Evolutionary conservation across 2,888 invertebrate species (phyloP).

Genomic region (Eupithecia abbreviata): DNA sequence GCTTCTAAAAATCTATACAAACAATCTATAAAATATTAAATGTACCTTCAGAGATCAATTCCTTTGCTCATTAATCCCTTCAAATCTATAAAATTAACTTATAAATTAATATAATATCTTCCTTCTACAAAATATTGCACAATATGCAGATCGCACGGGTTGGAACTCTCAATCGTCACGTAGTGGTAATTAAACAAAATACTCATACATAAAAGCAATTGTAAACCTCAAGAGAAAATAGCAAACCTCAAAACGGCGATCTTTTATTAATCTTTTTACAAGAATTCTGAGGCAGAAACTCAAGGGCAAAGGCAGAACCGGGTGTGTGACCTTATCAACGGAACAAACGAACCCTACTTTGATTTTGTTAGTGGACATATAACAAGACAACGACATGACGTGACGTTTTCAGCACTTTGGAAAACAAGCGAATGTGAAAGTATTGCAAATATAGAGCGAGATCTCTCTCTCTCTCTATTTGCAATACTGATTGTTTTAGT

Average conservation of each 20-base stretch:
- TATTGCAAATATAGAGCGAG: background rate
- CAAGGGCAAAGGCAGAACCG: too few species aligned
- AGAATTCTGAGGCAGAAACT: too few species aligned
- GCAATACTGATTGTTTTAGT: too few species aligned
- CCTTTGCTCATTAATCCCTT: too few species aligned
- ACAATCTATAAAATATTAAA: too few species aligned
- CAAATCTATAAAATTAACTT: too few species aligned
- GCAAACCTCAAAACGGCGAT: too few species aligned
- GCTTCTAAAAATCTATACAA: background rate
- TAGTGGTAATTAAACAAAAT: background rate
- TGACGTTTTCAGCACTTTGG: background rate
- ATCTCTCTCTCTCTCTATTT: too few species aligned
- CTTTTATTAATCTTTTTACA: too few species aligned
- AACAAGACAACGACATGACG: background rate
- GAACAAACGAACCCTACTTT: too few species aligned
- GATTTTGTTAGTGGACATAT: background rate
- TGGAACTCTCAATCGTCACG: background rate
- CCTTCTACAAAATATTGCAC: background rate
- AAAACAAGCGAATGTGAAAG: background rate
- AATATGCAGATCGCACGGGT: background rate
- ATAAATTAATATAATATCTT: background rate
- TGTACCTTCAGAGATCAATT: too few species aligned
- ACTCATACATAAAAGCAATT: background rate
- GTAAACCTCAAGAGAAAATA: background rate
- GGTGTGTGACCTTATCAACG: background rate